Evolutionary conservation across 1,140 invertebrate genomes (phyloP).

Genomic region (silkworm (Bombyx mori)): DNA sequence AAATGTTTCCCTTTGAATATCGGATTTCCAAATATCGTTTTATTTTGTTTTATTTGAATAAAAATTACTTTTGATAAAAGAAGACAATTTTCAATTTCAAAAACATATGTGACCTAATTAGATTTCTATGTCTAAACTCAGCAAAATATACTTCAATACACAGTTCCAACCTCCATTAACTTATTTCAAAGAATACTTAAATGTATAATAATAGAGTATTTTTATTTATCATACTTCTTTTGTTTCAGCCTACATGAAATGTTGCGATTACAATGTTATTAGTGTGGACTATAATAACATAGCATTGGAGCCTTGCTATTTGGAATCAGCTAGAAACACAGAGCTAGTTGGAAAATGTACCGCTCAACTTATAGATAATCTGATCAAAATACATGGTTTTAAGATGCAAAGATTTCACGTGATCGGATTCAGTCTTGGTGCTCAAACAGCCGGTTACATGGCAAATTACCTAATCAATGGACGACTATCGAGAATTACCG

Average conservation of each 20-base stretch:
- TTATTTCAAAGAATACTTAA: no score
- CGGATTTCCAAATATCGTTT: no score
- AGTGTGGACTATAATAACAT: slow-evolving; percentile 74
- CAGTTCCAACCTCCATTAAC: no score
- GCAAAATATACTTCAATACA: no score
- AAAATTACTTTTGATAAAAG: no score
- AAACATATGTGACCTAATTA: no score
- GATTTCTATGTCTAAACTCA: no score
- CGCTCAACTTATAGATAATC: slow-evolving; percentile 75
- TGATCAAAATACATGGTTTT: slow-evolving; percentile 72
- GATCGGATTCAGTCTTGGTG: slow-evolving; percentile 93
- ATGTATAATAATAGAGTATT: no score
- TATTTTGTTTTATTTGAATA: no score
- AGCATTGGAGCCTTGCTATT: slow-evolving; percentile 73
- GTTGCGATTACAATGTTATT: slow-evolving; percentile 74
- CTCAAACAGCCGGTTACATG: slow-evolving; percentile 87
- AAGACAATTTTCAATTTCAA: no score
- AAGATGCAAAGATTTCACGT: slow-evolving; percentile 79
- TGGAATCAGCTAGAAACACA: slow-evolving; percentile 70
- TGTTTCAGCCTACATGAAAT: slow-evolving; percentile 68
- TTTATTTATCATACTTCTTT: no score
- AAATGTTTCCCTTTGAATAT: no score
- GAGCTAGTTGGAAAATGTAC: slow-evolving; percentile 72
- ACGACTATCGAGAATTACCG: slow-evolving; percentile 69
- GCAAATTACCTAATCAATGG: slow-evolving; percentile 73